phyloP scores from a whole-genome alignment of 2,797 vertebrate species.

The Pangasius macronema region DNA sequence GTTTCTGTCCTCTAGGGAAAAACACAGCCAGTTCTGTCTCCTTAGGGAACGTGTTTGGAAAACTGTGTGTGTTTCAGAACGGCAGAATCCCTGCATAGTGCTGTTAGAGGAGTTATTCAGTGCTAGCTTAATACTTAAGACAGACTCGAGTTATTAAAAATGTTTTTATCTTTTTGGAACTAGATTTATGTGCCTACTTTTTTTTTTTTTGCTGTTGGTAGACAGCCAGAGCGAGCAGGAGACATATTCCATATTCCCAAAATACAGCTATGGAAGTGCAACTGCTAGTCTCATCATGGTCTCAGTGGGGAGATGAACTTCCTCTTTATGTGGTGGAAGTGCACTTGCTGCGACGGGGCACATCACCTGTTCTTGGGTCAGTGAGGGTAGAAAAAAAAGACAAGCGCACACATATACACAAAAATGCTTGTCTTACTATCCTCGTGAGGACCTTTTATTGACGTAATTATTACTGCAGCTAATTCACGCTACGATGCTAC shows the following conservation, averaged over 20 bases:
- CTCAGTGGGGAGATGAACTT: constrained; percentile 21
- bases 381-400: not conserved
- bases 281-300: constrained; percentile 35
- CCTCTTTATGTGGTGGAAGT: constrained; percentile 33
- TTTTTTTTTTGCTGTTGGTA: not conserved
- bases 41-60: constrained; percentile 41
- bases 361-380: constrained; percentile 35
- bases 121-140: constrained; percentile 26
- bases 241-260: not conserved
- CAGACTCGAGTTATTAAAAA: constrained; percentile 38
- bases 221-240: not conserved
- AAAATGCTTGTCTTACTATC: not conserved
- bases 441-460: not conserved
- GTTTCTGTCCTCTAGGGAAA: constrained; percentile 42
- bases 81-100: constrained; percentile 25
- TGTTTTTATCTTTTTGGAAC: constrained; percentile 20
- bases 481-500: not conserved
- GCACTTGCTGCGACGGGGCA: constrained; percentile 30
- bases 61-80: constrained; percentile 18
- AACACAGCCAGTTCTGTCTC: not conserved
- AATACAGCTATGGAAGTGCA: constrained; percentile 25
- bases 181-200: not conserved
- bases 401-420: not conserved
- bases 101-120: constrained; percentile 37
- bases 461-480: not conserved